Base-by-base conservation (phyloP, 2,797 vertebrate genomes). In the Capromys pilorides region DNA sequence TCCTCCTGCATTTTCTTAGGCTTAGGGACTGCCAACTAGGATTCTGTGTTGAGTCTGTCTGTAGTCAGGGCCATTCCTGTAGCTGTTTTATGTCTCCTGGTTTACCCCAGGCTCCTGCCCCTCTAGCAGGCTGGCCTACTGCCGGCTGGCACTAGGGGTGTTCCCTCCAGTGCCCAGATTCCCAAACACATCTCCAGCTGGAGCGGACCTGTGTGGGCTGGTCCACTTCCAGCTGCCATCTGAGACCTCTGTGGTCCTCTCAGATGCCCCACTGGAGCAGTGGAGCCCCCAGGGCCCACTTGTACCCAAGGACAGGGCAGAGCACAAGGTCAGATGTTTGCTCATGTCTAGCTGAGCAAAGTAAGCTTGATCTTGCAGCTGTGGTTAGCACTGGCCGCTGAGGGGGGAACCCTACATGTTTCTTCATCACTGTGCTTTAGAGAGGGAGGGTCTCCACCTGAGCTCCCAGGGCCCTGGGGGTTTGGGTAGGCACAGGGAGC, bases 191-290 rank as follows among this genome's bases (percentile, higher is more conserved):
- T 94, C 66, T 41, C 14, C 5, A 71, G 61, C 86, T 82, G 66
- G 41, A 84, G 31, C 45, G 22, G 61, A 83, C 96, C 92, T 96
- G 64, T 41, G 9, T 26, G 11, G 84, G 86, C 93, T n/a, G 61
- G 66, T 61, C 69, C 80, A 82, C 89, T 87, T 87, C 92, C 9
- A 12, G 73, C 77, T 80, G 45, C 85, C 22, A 1, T 67, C 82
- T 66, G 41, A 59, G 94, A 59, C 89, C 45, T 85, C 31, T 5
- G 36, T 49, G 26, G 0, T 89, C 31, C 14, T 85, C 33, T 54
- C 78, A n/a, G 61, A 59, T 5, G 28, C 75, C 62, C 24, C 22
- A 57, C 85, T 64, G 28, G 73, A 71, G 36, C 88, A 49, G 45
- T 36, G 0, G 0, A 59, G 28, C 39, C 79, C 67, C 51, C 21